phyloP scores from a whole-genome alignment of 2,113 vertebrate genomes.

The Albula goreensis region DNA sequence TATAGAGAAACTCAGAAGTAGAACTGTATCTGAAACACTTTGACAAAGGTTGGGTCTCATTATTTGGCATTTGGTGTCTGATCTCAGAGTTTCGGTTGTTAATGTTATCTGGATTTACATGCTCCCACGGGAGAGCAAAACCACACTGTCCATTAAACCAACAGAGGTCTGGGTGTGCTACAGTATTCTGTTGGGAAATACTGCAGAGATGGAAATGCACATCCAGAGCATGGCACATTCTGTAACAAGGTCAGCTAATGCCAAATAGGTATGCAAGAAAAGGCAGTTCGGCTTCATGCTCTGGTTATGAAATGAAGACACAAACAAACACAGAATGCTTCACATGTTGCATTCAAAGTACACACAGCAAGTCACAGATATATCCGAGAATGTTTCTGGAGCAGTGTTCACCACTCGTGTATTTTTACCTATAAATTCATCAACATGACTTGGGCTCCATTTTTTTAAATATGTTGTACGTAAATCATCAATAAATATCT shows the following conservation, averaged over 20 bases:
- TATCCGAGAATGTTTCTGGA: neutral
- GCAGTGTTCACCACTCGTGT: neutral
- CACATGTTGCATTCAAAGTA: neutral
- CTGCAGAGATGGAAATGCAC: neutral
- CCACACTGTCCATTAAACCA: neutral
- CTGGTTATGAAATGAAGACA: neutral
- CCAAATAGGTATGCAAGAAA: neutral
- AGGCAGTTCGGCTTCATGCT: neutral
- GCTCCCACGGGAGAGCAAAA: neutral
- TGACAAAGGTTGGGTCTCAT: neutral
- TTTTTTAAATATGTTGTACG: constrained; percentile 15
- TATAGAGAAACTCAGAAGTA: neutral
- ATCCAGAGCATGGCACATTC: neutral
- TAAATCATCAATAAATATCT: constrained; percentile 26
- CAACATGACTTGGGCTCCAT: neutral
- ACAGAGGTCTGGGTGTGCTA: neutral
- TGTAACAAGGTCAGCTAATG: neutral
- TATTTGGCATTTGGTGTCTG: neutral
- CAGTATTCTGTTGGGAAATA: neutral
- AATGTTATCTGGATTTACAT: neutral
- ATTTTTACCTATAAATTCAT: neutral
- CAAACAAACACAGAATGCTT: constrained; percentile 9
- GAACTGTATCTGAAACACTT: neutral
- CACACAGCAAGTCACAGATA: neutral
- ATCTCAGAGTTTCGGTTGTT: neutral